Percentiles rank a stretch among this genome's conserved stretches.
Conservation (phyloP, 2,888 invertebrate genomes). For the Habroteleia sp. region DNA sequence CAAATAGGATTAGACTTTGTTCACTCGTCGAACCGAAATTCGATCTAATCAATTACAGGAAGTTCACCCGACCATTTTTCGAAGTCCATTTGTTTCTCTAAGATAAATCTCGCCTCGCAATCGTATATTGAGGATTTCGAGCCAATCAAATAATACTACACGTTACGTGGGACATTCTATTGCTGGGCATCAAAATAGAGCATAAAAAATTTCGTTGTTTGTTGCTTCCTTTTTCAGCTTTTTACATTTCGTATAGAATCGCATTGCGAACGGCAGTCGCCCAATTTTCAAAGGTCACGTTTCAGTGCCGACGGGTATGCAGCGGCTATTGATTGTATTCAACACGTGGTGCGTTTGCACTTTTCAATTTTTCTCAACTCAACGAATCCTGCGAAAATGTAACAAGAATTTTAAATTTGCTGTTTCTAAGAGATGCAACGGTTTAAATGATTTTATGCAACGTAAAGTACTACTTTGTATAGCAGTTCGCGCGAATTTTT, state of each 20-base stretch:
- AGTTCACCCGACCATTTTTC: slow-evolving; percentile 8
- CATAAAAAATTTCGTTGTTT: slow-evolving; percentile 46
- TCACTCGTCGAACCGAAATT: slow-evolving; percentile 12
- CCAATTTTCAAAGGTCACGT: slow-evolving; percentile 64
- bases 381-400: slow-evolving; percentile 31
- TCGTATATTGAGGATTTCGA: slow-evolving; percentile 28
- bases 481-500: not conserved
- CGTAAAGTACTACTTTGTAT: slow-evolving; percentile 7
- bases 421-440: not conserved
- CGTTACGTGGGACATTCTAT: slow-evolving; percentile 33
- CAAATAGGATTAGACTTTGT: too few relatives aligned
- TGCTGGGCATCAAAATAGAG: slow-evolving; percentile 39
- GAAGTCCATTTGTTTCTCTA: slow-evolving; percentile 19
- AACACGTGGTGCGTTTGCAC: slow-evolving; percentile 63
- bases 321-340: slow-evolving; percentile 62
- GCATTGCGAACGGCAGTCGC: slow-evolving; percentile 54
- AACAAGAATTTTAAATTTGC: slow-evolving; percentile 52
- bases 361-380: slow-evolving; percentile 56
- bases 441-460: slow-evolving; percentile 11
- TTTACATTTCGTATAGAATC: slow-evolving; percentile 45
- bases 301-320: slow-evolving; percentile 60
- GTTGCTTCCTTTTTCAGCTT: slow-evolving; percentile 24
- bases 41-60: slow-evolving; percentile 20
- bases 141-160: slow-evolving; percentile 45
- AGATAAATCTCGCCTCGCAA: slow-evolving; percentile 11